Evolutionary conservation across 2,797 vertebrate species (phyloP), one percentile per base, ranked within the genome.

Genomic region (Tarsius wallacei): DNA sequence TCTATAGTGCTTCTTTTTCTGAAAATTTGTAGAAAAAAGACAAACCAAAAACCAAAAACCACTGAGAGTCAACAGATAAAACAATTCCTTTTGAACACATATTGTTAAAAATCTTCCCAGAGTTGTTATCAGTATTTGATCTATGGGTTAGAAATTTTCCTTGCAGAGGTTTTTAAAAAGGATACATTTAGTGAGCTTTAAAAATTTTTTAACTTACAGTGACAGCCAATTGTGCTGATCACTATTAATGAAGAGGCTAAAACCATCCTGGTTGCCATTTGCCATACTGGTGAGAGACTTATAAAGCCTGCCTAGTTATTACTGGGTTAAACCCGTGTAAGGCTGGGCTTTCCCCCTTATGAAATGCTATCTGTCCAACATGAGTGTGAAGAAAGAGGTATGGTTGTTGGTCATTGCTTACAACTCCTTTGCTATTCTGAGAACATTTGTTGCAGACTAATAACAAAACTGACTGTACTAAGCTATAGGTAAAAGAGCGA

Each of bases 401-500:
- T 16, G 63, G 47, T 24, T 22, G 8, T 4, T 55, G 70, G 77
- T 59, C 36, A 71, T 17, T 73, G 73, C 87, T 33, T 47, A 84
- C 36, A 90, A 68, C 47, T 80, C 73, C 81, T 85, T 59, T 53
- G 78, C 91, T 64, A n/a, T 88, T 74, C 78, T 83, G 87, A 93
- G 73, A 88, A 91, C 71, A 53, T 86, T 78, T 66, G 96, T 91
- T 93, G 42, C 12, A 78, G 91, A 96, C 74, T 47, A 66, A 91
- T 7, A 90, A 94, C 76, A 87, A 74, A 93, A 83, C 51, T 76
- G 78, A 92, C 91, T 80, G 78, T 55, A 59, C 66, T 97, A 93
- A 97, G 81, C 96, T 89, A 82, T 57, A 84, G 96, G 81, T 93
- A 96, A 96, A 97, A 83, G 96, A 95, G 74, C 0, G 12, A 94